Percentiles rank a stretch among this genome's conserved stretches.
These are phyloP conservation scores for Frieseomelitta varia DNA, from an alignment of 1,140 invertebrate genomes.

Conservation along the genomic window DNA sequence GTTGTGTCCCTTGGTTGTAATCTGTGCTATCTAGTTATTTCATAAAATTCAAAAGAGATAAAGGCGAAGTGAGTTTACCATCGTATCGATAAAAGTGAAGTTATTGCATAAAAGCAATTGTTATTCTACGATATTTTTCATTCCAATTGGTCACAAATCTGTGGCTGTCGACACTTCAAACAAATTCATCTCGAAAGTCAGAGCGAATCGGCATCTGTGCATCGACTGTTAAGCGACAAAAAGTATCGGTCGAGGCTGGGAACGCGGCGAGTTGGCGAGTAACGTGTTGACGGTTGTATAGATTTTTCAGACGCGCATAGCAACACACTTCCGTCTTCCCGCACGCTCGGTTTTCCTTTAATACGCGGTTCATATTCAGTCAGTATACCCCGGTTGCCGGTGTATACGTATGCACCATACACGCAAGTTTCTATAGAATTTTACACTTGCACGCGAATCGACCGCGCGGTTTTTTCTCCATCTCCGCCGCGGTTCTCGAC, in stretches of 20 bases:
- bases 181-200: background rate
- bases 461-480: background rate
- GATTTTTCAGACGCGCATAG: slow-evolving; percentile 10
- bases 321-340: slow-evolving; percentile 8
- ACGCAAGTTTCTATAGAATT: background rate
- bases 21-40: no score
- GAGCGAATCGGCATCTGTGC: background rate
- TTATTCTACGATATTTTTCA: no score
- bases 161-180: no score
- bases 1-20: no score
- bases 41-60: no score
- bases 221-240: background rate
- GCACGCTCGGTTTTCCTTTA: background rate
- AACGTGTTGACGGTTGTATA: slow-evolving; percentile 2
- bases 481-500: background rate
- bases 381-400: background rate
- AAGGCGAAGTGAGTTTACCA: no score
- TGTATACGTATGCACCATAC: no score
- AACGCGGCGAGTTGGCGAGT: no score
- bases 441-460: slow-evolving; percentile 5
- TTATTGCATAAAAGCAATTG: no score
- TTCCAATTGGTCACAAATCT: no score
- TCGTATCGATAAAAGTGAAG: no score
- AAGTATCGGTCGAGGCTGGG: background rate
- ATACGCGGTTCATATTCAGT: background rate